Evolutionary conservation across 2,888 invertebrate species (phyloP).

Genomic region (Heterodera filipjevi): DNA sequence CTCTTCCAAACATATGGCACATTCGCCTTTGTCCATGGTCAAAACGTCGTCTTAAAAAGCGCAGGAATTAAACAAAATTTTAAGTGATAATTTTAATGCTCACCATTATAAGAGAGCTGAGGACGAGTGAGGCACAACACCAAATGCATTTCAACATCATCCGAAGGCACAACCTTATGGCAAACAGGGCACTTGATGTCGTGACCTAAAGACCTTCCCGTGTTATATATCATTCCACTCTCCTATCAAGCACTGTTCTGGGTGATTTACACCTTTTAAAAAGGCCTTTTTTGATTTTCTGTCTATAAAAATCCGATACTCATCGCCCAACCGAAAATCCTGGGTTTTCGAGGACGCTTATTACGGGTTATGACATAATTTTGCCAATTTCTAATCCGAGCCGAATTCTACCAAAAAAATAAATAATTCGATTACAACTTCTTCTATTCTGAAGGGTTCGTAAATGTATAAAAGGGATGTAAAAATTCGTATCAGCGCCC

Average conservation of each 20-base stretch:
- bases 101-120: slow-evolving; percentile 96
- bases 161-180: slow-evolving; percentile 94
- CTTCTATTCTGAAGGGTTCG: too few species aligned
- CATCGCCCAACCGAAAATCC: too few species aligned
- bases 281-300: not conserved
- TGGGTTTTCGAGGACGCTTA: too few species aligned
- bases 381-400: too few species aligned
- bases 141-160: slow-evolving; percentile 98
- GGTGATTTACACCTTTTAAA: too few species aligned
- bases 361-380: too few species aligned
- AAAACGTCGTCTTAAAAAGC: slow-evolving; percentile 84
- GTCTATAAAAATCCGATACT: too few species aligned
- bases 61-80: slow-evolving; percentile 65
- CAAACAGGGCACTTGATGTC: slow-evolving; percentile 99
- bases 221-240: not conserved
- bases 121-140: slow-evolving; percentile 99
- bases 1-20: slow-evolving; percentile 97
- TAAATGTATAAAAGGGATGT: too few species aligned
- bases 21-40: slow-evolving; percentile 94
- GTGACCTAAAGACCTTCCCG: slow-evolving; percentile 65
- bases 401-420: too few species aligned
- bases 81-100: slow-evolving; percentile 67
- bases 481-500: too few species aligned
- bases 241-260: too few species aligned
- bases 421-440: too few species aligned